phyloP scores from a whole-genome alignment of 2,888 invertebrate genomes.

The Ochlodes sylvanus region DNA sequence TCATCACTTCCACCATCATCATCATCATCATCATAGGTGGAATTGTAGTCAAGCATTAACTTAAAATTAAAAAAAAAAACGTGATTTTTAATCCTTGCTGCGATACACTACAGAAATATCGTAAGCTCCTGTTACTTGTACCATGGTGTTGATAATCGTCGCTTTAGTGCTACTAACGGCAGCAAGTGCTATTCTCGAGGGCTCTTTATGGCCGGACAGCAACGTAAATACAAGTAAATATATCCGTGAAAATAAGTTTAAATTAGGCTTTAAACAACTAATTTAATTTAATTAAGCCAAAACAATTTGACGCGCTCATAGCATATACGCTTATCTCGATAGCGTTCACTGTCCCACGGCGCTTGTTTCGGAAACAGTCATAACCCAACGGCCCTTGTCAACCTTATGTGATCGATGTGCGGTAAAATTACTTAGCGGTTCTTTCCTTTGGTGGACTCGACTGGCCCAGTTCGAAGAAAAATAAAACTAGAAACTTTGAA shows the following conservation, averaged over 20 bases:
- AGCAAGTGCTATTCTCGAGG: slow-evolving; percentile 60
- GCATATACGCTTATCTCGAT: neutral
- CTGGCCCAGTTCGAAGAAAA: too few relatives aligned
- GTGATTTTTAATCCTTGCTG: too few relatives aligned
- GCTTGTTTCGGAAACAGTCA: too few relatives aligned
- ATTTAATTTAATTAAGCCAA: slow-evolving; percentile 1
- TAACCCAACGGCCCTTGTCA: too few relatives aligned
- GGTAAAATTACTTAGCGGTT: too few relatives aligned
- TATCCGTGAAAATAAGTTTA: slow-evolving; percentile 46
- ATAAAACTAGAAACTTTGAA: too few relatives aligned
- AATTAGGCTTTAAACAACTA: slow-evolving; percentile 15
- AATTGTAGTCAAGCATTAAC: too few relatives aligned
- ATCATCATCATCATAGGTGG: too few relatives aligned
- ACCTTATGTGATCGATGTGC: too few relatives aligned
- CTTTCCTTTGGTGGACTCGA: too few relatives aligned
- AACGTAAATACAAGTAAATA: slow-evolving; percentile 64
- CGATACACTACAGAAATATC: neutral
- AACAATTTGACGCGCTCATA: neutral
- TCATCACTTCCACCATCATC: too few relatives aligned
- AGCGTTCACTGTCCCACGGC: neutral
- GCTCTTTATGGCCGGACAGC: slow-evolving; percentile 59
- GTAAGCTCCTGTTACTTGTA: slow-evolving; percentile 48
- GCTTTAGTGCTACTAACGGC: slow-evolving; percentile 62
- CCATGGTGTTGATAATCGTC: slow-evolving; percentile 60
- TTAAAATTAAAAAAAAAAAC: too few relatives aligned